phyloP scores from a whole-genome alignment of 2,797 vertebrate genomes.

The Pteronotus mesoamericanus region DNA sequence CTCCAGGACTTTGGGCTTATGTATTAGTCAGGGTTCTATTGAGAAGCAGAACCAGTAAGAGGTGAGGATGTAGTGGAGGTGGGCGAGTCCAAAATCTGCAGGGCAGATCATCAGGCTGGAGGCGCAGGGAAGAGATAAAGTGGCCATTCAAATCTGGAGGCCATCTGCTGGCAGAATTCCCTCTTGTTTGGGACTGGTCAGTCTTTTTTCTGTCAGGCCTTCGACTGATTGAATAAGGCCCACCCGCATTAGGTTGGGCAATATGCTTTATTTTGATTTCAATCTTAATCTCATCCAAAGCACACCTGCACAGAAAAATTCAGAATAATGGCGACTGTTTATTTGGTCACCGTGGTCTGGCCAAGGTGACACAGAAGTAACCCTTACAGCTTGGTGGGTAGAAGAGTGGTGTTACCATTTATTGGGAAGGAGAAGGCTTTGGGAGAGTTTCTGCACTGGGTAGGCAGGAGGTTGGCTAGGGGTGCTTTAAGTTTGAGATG shows the following conservation, averaged over 20 bases:
- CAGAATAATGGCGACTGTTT: neutral
- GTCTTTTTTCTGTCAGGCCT: neutral
- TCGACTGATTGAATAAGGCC: neutral
- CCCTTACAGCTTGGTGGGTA: neutral
- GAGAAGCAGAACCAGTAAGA: neutral
- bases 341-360: neutral
- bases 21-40: neutral
- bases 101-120: no score
- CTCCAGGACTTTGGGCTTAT: neutral
- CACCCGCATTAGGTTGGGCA: neutral
- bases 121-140: no score
- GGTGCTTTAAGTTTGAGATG: neutral
- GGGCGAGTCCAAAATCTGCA: neutral
- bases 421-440: neutral
- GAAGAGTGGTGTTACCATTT: neutral
- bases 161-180: neutral
- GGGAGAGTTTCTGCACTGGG: neutral
- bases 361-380: neutral
- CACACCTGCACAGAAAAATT: neutral
- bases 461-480: neutral
- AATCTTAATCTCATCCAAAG: neutral
- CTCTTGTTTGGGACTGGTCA: neutral
- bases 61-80: neutral
- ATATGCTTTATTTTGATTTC: neutral
- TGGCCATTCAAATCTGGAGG: neutral